Conservation (phyloP, 2,113 vertebrate species). For the Cariama cristata region DNA sequence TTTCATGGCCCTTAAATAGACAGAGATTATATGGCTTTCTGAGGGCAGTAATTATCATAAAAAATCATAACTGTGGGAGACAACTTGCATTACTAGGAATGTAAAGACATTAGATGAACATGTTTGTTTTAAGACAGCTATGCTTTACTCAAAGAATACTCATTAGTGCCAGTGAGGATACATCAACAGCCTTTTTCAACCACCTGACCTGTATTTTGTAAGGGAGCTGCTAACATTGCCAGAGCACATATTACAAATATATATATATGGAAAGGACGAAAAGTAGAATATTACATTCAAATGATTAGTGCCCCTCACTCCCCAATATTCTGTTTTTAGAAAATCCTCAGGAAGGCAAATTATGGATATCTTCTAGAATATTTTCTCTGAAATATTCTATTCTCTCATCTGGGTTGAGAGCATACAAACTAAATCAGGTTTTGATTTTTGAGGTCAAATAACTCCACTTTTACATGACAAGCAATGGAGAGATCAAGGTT, state of each 20-base stretch:
- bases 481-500: background rate
- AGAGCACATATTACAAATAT: background rate
- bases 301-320: fast-evolving
- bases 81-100: background rate
- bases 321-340: background rate
- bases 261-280: background rate
- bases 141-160: background rate
- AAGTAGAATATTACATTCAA: background rate
- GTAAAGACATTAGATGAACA: background rate
- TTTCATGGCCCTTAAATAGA: background rate
- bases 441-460: background rate
- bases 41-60: background rate
- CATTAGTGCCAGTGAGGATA: background rate
- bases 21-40: background rate
- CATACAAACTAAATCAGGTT: background rate
- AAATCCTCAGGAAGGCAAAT: background rate
- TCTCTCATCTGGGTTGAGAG: background rate
- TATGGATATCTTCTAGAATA: background rate
- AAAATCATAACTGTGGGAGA: background rate
- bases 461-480: background rate
- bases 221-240: background rate
- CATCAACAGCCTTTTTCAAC: background rate
- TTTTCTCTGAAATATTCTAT: background rate
- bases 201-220: background rate
- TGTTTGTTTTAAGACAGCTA: background rate